A percentile compares a stretch with the other conserved stretches of the same genome.
These are phyloP conservation scores for Scomber scombrus DNA, from an alignment of 2,113 vertebrate species.

Conservation along the genomic window DNA sequence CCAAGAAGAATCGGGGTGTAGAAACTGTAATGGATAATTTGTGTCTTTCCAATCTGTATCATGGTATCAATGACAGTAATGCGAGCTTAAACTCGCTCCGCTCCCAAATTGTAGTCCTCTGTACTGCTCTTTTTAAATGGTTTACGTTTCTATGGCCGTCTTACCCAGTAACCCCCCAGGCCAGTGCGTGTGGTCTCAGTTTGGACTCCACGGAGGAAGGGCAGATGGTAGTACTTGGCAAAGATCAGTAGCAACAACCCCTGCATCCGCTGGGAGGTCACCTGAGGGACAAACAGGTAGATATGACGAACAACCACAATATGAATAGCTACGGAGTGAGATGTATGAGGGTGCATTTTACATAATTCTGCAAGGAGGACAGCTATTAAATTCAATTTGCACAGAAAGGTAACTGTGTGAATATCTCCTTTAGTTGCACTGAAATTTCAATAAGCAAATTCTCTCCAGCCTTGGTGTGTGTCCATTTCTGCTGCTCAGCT, in stretches of 20 bases:
- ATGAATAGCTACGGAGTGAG: slow-evolving; percentile 5
- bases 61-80: not conserved
- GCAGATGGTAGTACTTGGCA: slow-evolving; percentile 94
- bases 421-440: not conserved
- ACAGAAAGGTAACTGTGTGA: not conserved
- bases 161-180: slow-evolving; percentile 90
- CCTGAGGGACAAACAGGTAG: slow-evolving; percentile 80
- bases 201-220: slow-evolving; percentile 91
- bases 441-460: slow-evolving; percentile 35
- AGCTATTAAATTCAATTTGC: slow-evolving; percentile 9
- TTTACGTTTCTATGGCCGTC: slow-evolving; percentile 53
- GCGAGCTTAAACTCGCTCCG: slow-evolving; percentile 6
- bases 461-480: not conserved
- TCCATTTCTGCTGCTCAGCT: slow-evolving; percentile 33
- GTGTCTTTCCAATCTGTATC: not conserved
- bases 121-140: slow-evolving; percentile 11
- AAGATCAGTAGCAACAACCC: slow-evolving; percentile 94
- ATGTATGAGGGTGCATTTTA: slow-evolving; percentile 19
- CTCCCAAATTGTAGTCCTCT: not conserved
- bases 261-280: slow-evolving; percentile 96
- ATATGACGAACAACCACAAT: not conserved
- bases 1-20: not conserved
- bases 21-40: too few species aligned
- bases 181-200: slow-evolving; percentile 95
- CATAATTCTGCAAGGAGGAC: slow-evolving; percentile 20